These are phyloP conservation scores for Caenorhabditis sp. DNA, from an alignment of 2,888 invertebrate genomes.

Conservation along the genomic window DNA sequence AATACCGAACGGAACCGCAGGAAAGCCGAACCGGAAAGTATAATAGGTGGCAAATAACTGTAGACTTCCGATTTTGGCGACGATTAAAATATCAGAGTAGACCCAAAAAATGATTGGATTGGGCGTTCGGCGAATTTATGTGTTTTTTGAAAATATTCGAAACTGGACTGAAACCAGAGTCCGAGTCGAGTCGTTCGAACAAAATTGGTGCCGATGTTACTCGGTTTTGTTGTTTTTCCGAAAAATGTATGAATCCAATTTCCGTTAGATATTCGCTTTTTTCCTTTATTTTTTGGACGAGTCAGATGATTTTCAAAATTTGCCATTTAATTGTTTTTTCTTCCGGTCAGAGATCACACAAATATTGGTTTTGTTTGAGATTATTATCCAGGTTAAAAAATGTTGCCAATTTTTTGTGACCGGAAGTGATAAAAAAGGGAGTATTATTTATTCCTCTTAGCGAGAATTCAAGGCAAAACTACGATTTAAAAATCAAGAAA, in stretches of 20 bases:
- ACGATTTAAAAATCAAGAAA: too few species aligned
- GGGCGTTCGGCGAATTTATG: conserved; percentile 7
- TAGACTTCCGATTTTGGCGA: conserved; percentile 13
- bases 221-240: background rate
- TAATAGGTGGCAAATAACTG: conserved; percentile 44
- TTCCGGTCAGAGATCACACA: too few species aligned
- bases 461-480: too few species aligned
- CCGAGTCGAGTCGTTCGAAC: background rate
- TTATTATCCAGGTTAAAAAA: too few species aligned
- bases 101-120: conserved; percentile 16
- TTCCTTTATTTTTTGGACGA: too few species aligned
- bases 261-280: background rate
- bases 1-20: conserved; percentile 37
- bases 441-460: too few species aligned
- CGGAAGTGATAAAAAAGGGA: too few species aligned
- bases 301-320: background rate
- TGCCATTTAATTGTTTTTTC: background rate
- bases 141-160: background rate
- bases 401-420: too few species aligned
- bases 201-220: background rate
- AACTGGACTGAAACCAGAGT: background rate
- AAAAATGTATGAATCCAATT: background rate
- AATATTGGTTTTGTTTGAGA: too few species aligned
- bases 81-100: conserved; percentile 28
- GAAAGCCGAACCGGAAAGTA: conserved; percentile 57